phyloP scores from a whole-genome alignment of 2,888 invertebrate genomes.

The Dromius quadrimaculatus region DNA sequence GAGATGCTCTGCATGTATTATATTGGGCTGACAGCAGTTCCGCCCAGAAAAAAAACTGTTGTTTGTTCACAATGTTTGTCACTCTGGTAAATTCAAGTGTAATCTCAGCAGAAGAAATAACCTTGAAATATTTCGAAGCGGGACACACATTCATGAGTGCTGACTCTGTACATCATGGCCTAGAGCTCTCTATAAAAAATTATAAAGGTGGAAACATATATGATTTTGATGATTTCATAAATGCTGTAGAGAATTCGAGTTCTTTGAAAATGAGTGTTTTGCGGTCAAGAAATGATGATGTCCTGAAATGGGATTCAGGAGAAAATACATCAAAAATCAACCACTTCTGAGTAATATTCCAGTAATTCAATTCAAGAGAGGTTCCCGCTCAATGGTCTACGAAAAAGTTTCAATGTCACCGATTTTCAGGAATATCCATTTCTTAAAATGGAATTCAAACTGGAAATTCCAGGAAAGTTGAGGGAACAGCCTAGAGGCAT shows the following conservation, averaged over 20 bases:
- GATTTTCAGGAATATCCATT: not conserved
- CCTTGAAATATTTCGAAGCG: conserved; percentile 53
- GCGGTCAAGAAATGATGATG: no score
- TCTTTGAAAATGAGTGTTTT: no score
- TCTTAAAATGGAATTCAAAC: not conserved
- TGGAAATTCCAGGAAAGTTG: not conserved
- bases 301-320: no score
- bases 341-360: not conserved
- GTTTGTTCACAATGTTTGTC: conserved; percentile 52
- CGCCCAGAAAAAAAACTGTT: conserved; percentile 54
- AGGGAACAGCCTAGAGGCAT: not conserved
- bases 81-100: conserved; percentile 52
- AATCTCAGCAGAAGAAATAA: conserved; percentile 44
- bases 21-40: conserved; percentile 55
- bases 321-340: not conserved
- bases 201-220: conserved; percentile 38
- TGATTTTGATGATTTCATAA: conserved; percentile 44
- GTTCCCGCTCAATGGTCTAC: not conserved
- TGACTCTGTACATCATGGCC: conserved; percentile 53
- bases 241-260: conserved; percentile 37
- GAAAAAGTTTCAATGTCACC: not conserved
- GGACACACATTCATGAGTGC: conserved; percentile 53
- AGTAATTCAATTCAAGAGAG: not conserved
- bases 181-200: conserved; percentile 23
- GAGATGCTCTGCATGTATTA: conserved; percentile 48